Percentiles rank a stretch among this genome's conserved stretches.
These are phyloP conservation scores for Neosilurus hyrtlii DNA, from an alignment of 2,797 vertebrate genomes.

Conservation along the genomic window DNA sequence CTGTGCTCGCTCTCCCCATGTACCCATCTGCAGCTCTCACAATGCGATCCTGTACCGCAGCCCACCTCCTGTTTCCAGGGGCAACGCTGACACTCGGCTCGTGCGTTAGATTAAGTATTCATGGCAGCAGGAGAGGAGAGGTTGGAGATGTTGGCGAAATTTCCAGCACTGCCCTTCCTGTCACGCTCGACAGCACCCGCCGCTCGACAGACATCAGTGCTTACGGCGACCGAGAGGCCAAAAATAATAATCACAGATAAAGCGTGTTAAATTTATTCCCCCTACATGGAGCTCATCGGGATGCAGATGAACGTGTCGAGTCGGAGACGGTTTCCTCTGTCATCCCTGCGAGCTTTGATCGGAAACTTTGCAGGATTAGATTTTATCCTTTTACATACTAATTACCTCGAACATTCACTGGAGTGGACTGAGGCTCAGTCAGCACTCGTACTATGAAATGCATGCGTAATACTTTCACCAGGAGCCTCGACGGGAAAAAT, in stretches of 20 bases:
- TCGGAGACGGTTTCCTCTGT: slow-evolving; percentile 2
- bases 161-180: slow-evolving; percentile 39
- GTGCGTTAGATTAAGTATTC: slow-evolving; percentile 38
- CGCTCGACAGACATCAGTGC: slow-evolving; percentile 15
- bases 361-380: neutral
- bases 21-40: slow-evolving; percentile 12
- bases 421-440: neutral
- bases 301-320: neutral
- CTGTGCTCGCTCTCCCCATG: neutral
- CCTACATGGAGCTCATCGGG: slow-evolving; percentile 11
- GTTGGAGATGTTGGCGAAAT: slow-evolving; percentile 41
- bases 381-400: slow-evolving; percentile 13
- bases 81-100: slow-evolving; percentile 50
- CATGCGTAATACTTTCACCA: neutral
- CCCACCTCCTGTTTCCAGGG: slow-evolving; percentile 54
- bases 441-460: neutral
- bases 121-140: slow-evolving; percentile 27
- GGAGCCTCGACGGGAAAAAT: too few relatives aligned
- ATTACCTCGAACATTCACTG: neutral
- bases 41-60: slow-evolving; percentile 13
- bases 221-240: slow-evolving; percentile 20
- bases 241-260: slow-evolving; percentile 33
- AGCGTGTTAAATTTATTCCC: slow-evolving; percentile 15
- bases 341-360: slow-evolving; percentile 3
- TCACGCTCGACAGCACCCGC: slow-evolving; percentile 27